Evolutionary conservation across 2,888 invertebrate species (phyloP).

Genomic region (Dascillus cervinus): DNA sequence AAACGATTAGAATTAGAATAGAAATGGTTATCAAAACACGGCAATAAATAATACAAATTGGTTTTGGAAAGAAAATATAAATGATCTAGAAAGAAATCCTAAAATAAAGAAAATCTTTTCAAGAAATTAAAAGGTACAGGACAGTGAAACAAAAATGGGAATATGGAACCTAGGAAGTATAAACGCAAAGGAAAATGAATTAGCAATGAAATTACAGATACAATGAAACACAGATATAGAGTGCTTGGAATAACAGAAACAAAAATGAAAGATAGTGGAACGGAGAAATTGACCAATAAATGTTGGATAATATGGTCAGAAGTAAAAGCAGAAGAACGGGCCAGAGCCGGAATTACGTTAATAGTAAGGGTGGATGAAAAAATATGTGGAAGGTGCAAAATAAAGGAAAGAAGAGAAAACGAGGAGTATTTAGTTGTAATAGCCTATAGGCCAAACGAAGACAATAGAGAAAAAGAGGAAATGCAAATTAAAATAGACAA

Average conservation of each 20-base stretch:
- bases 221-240: not conserved
- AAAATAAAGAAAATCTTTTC: no score
- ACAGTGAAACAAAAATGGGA: no score
- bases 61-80: no score
- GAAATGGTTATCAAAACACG: no score
- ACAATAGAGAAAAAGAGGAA: not conserved
- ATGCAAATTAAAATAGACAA: not conserved
- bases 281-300: not conserved
- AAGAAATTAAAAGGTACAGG: slow-evolving; percentile 5
- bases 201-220: not conserved
- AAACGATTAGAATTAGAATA: no score
- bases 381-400: not conserved
- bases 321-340: not conserved
- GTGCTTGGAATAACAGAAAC: not conserved
- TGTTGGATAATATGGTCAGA: not conserved
- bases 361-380: not conserved
- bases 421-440: not conserved
- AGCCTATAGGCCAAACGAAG: not conserved
- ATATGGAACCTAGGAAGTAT: not conserved
- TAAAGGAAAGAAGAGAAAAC: not conserved
- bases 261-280: not conserved
- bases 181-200: not conserved
- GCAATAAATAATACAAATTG: no score
- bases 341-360: no score
- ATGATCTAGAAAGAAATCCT: no score